A percentile compares a stretch with the other conserved stretches of the same genome.
Conservation (phyloP, 2,113 vertebrate genomes). For the Hippocampus barbouri region DNA sequence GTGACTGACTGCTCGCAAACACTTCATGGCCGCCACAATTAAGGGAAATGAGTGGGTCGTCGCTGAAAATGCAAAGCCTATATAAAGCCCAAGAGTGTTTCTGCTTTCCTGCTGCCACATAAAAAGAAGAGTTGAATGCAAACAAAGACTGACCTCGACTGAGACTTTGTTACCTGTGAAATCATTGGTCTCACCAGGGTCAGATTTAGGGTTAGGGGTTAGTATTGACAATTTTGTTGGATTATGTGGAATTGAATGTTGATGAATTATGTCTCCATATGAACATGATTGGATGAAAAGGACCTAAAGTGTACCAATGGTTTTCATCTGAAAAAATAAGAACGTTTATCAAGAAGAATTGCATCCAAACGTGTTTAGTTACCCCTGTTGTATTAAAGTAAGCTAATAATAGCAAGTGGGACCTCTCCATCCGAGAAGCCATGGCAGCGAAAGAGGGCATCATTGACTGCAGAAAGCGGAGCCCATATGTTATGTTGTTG, state of each 20-base stretch:
- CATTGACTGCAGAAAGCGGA: too few species aligned
- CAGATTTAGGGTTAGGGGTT: neutral
- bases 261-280: neutral
- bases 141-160: neutral
- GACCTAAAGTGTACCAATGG: too few species aligned
- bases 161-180: neutral
- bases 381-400: too few species aligned
- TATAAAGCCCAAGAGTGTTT: neutral
- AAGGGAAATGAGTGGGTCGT: neutral
- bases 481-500: too few species aligned
- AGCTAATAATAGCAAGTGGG: too few species aligned
- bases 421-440: too few species aligned
- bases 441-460: too few species aligned
- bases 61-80: neutral
- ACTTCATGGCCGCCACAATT: neutral
- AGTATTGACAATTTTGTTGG: neutral
- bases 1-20: neutral
- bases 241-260: neutral
- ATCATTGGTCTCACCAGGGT: neutral
- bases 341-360: too few species aligned
- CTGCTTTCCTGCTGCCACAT: neutral
- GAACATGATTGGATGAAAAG: too few species aligned
- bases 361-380: too few species aligned
- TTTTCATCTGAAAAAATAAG: too few species aligned
- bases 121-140: neutral